phyloP scores from a whole-genome alignment of 2,113 vertebrate species.

The Gobio gobio region DNA sequence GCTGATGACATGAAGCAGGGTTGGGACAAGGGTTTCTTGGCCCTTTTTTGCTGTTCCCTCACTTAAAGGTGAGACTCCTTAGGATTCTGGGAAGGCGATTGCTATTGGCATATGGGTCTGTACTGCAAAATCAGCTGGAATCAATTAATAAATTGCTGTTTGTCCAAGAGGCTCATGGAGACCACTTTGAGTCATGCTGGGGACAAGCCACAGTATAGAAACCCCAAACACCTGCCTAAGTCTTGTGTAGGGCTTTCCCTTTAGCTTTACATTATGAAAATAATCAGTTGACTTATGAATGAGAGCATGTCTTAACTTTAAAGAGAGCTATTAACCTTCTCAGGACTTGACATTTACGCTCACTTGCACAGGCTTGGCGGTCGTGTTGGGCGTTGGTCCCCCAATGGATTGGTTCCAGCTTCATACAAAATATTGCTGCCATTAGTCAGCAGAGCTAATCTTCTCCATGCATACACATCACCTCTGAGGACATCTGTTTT shows the following conservation, averaged over 20 bases:
- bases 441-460: constrained; percentile 37
- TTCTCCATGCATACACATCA: constrained; percentile 34
- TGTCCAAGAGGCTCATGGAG: constrained; percentile 6
- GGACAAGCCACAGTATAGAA: constrained; percentile 12
- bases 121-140: constrained; percentile 3
- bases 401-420: constrained; percentile 38
- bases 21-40: not conserved
- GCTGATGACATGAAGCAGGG: constrained; percentile 3
- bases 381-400: constrained; percentile 25
- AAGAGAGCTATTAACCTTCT: constrained; percentile 24
- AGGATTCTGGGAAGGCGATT: constrained; percentile 2
- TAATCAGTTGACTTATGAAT: constrained; percentile 21
- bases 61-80: constrained; percentile 30
- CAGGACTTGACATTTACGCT: not conserved
- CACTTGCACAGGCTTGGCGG: not conserved
- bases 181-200: not conserved
- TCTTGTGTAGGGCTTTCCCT: not conserved
- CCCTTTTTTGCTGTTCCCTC: not conserved
- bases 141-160: constrained; percentile 8
- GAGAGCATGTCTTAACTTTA: not conserved
- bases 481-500: constrained; percentile 51
- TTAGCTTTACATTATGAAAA: constrained; percentile 15
- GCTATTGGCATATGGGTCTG: not conserved
- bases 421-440: constrained; percentile 16
- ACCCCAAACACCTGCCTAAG: not conserved